These are phyloP conservation scores for Noctua comes DNA, from an alignment of 2,888 invertebrate species.

Conservation along the genomic window DNA sequence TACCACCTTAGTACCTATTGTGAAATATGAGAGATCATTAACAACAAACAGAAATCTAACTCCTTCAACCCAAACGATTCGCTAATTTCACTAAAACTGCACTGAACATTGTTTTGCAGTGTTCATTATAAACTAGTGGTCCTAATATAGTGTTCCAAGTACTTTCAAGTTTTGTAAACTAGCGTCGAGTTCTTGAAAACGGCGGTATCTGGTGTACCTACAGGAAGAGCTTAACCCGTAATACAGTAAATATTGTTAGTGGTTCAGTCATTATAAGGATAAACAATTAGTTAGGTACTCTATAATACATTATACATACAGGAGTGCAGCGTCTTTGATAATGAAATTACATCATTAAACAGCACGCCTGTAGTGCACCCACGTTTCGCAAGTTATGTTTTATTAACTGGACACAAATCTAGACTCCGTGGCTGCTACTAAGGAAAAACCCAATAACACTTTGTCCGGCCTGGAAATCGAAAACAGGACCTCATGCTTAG, in stretches of 20 bases:
- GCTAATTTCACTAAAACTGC: constrained; percentile 12
- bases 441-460: not conserved
- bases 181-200: constrained; percentile 22
- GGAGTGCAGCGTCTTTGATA: not conserved
- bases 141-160: constrained; percentile 19
- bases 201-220: not conserved
- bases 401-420: not conserved
- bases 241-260: not conserved
- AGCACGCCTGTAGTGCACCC: not conserved
- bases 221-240: not conserved
- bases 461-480: not conserved
- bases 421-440: not conserved
- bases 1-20: not conserved
- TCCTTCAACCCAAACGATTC: constrained; percentile 31
- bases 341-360: not conserved
- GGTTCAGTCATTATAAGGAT: not conserved
- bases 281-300: constrained; percentile 10
- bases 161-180: constrained; percentile 33
- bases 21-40: constrained; percentile 26
- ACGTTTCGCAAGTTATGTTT: not conserved
- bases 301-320: not conserved
- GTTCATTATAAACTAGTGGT: constrained; percentile 23
- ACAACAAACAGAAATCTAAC: constrained; percentile 24
- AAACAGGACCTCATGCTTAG: not conserved
- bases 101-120: constrained; percentile 1